These are phyloP conservation scores for Enteromius thamalakanensis DNA, from an alignment of 2,797 vertebrate genomes.

Conservation along the genomic window DNA sequence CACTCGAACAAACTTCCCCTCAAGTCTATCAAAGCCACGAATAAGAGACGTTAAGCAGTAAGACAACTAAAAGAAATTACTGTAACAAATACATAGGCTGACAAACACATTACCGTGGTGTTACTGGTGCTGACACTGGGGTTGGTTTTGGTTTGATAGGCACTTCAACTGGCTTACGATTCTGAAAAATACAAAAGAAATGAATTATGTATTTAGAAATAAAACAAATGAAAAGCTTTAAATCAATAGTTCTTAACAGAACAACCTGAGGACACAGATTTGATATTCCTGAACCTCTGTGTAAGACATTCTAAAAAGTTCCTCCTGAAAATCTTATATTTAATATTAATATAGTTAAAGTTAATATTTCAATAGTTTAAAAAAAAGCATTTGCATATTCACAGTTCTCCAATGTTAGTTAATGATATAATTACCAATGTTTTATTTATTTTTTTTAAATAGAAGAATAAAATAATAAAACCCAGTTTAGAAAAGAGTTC, in stretches of 20 bases:
- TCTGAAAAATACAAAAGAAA: constrained; percentile 12
- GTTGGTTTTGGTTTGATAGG: constrained; percentile 33
- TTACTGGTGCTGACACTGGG: not conserved
- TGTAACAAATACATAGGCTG: not conserved
- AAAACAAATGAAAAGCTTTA: not conserved
- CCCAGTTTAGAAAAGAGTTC: not conserved
- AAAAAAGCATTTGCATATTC: not conserved
- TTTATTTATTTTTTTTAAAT: not conserved
- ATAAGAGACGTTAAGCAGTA: not conserved
- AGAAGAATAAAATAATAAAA: not conserved
- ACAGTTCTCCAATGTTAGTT: not conserved
- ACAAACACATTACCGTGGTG: constrained; percentile 8
- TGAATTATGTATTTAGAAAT: not conserved
- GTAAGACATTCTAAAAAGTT: not conserved
- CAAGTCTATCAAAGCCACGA: not conserved
- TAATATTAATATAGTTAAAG: too few relatives aligned
- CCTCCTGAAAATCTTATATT: not conserved
- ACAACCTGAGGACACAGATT: not conserved
- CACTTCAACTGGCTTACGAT: constrained; percentile 25
- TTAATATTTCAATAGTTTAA: not conserved
- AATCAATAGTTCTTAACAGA: not conserved
- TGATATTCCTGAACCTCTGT: not conserved
- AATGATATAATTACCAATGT: not conserved
- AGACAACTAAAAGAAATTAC: not conserved
- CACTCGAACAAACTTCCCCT: constrained; percentile 70